Evolutionary conservation across 2,888 invertebrate species (phyloP), one percentile per base, ranked within the genome.

Genomic region (Vannuccia rotundouncinata): DNA sequence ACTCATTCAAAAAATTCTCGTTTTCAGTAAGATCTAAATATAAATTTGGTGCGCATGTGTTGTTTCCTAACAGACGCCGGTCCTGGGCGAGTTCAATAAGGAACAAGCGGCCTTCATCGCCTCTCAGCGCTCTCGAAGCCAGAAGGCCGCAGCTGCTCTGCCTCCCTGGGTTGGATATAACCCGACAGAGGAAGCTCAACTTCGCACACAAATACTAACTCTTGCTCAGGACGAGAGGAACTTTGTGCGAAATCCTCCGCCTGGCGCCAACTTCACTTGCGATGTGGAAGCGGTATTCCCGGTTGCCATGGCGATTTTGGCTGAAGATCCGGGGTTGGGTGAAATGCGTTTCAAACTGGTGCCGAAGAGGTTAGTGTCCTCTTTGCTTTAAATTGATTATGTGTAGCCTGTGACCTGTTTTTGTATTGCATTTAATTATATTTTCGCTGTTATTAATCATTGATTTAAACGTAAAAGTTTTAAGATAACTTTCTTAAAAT

Each of bases 321-420:
- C 93, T 84, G 93, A 95, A 88, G 98, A 99, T 90, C 92, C 94
- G 82, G 95, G 95, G 89, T 91, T 99, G 86, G 94, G 95, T 89
- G 94, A 94, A 90, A 97, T 98, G 95, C 93, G 99, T 89, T 99
- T 97, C 90, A 95, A 97, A 89, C 92, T 99, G 87, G 99, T 99
- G 88, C 99, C 99, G 86, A 99, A 98, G 93, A 92, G 45, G 45
- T 45, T 45, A 13, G 45, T 45, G 45, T 45, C 45, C 10, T 45
- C 45, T 13, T 13, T 45, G 17, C 45, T 13, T 45, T 45, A 17
- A 45, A 45, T 45, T 45, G 5, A 13, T 45, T 97, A 90, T 92
- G 94, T 91, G 77, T 31, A 10, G 29, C 27, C 28, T 59, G 29
- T 27, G 5, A n/a, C 29, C 17, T 45, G 13, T 81, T 59, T 31